Percentiles rank a stretch among this genome's conserved stretches.
Evolutionary conservation across 2,113 vertebrate genomes (phyloP).

Genomic region (Rana temporaria): DNA sequence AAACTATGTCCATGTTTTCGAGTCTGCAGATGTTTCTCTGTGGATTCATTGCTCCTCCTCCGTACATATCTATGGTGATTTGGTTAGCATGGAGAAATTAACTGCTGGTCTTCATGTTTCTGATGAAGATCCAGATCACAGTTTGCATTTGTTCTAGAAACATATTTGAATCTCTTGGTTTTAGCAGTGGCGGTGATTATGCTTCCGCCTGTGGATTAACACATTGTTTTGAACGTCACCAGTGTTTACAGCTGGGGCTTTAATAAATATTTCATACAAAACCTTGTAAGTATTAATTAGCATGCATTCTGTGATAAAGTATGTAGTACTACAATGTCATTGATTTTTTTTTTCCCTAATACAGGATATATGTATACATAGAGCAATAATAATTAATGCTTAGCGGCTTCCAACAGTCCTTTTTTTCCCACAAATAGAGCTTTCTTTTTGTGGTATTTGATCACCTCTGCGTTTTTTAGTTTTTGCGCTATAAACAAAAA

Average conservation of each 20-base stretch:
- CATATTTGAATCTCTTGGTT: conserved; percentile 31
- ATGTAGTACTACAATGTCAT: neutral
- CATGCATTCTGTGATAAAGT: neutral
- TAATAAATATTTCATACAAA: conserved; percentile 19
- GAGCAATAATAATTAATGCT: too few species aligned
- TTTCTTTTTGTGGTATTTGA: too few species aligned
- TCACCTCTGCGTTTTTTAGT: too few species aligned
- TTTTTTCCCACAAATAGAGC: too few species aligned
- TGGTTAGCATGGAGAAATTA: too few species aligned
- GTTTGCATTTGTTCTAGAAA: conserved; percentile 30
- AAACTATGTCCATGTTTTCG: too few species aligned
- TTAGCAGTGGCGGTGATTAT: conserved; percentile 11
- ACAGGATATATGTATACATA: too few species aligned
- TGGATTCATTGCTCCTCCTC: too few species aligned
- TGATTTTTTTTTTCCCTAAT: neutral
- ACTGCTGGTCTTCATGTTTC: neutral
- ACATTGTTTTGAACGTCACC: conserved; percentile 8
- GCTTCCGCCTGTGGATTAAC: neutral
- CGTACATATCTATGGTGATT: too few species aligned
- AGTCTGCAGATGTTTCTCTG: too few species aligned
- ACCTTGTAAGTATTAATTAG: conserved; percentile 15
- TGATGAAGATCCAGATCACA: conserved; percentile 13
- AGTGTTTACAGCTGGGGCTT: conserved; percentile 21
- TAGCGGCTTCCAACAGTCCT: too few species aligned
- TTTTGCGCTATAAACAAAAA: too few species aligned